A percentile compares a stretch with the other conserved stretches of the same genome.
phyloP scores from a whole-genome alignment of 2,888 invertebrate genomes.

The Drosophila borealis region DNA sequence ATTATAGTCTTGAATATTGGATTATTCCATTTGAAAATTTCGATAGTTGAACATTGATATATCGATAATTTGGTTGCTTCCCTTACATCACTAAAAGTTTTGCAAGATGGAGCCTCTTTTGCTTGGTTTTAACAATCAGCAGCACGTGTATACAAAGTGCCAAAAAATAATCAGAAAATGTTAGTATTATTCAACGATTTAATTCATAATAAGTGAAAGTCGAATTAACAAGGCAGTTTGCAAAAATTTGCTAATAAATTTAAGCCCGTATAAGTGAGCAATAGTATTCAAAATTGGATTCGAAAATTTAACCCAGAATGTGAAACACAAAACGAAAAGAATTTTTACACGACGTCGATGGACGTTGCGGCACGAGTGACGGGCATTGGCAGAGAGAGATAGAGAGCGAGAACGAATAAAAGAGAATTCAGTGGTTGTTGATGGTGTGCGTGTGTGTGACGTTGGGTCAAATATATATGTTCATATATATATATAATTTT shows the following conservation, averaged over 20 bases:
- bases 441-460: slow-evolving; percentile 43
- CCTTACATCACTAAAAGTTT: slow-evolving; percentile 80
- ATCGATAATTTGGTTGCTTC: slow-evolving; percentile 53
- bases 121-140: slow-evolving; percentile 85
- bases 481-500: slow-evolving; percentile 3
- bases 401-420: slow-evolving; percentile 10
- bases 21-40: not conserved
- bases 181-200: slow-evolving; percentile 79
- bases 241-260: slow-evolving; percentile 47
- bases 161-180: slow-evolving; percentile 85
- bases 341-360: slow-evolving; percentile 63
- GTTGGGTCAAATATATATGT: slow-evolving; percentile 45
- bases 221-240: slow-evolving; percentile 32
- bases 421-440: slow-evolving; percentile 63
- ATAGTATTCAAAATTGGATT: slow-evolving; percentile 39
- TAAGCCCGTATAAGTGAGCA: slow-evolving; percentile 49
- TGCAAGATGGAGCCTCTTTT: slow-evolving; percentile 85
- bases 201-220: slow-evolving; percentile 52
- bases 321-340: slow-evolving; percentile 65
- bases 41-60: slow-evolving; percentile 27
- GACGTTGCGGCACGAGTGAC: slow-evolving; percentile 60
- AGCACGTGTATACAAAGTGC: slow-evolving; percentile 86
- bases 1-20: not conserved
- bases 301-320: slow-evolving; percentile 60
- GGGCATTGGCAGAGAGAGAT: slow-evolving; percentile 40